These are phyloP conservation scores for Spea bombifrons DNA, from an alignment of 2,113 vertebrate genomes.

Conservation along the genomic window DNA sequence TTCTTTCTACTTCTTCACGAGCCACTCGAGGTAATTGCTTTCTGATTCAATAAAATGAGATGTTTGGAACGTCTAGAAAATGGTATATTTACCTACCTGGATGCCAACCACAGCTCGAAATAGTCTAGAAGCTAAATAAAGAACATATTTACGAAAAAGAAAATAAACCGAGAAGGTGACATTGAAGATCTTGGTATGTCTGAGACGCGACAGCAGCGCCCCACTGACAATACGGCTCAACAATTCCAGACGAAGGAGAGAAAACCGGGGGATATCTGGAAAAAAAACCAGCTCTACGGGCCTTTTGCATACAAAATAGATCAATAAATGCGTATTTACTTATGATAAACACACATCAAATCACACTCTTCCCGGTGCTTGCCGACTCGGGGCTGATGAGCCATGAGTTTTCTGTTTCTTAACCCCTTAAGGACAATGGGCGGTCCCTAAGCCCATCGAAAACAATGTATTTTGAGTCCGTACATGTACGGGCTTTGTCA, in stretches of 20 bases:
- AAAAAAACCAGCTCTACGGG: conserved; percentile 8
- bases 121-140: not conserved
- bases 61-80: not conserved
- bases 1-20: conserved; percentile 12
- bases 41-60: not conserved
- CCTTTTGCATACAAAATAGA: conserved; percentile 32
- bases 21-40: conserved; percentile 1
- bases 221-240: conserved; percentile 14
- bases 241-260: not conserved
- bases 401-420: conserved; percentile 17
- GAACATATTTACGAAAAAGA: not conserved
- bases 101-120: conserved; percentile 9
- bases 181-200: conserved; percentile 18
- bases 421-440: no score
- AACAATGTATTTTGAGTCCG: no score
- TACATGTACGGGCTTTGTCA: no score
- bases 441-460: no score
- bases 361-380: not conserved
- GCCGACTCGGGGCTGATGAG: not conserved
- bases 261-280: not conserved
- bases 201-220: not conserved
- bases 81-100: not conserved
- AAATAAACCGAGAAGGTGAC: conserved; percentile 38
- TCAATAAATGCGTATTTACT: conserved; percentile 42
- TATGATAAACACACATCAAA: conserved; percentile 40